Conservation (phyloP, 2,888 invertebrate genomes). For the Drosophila hawaiiensis region DNA sequence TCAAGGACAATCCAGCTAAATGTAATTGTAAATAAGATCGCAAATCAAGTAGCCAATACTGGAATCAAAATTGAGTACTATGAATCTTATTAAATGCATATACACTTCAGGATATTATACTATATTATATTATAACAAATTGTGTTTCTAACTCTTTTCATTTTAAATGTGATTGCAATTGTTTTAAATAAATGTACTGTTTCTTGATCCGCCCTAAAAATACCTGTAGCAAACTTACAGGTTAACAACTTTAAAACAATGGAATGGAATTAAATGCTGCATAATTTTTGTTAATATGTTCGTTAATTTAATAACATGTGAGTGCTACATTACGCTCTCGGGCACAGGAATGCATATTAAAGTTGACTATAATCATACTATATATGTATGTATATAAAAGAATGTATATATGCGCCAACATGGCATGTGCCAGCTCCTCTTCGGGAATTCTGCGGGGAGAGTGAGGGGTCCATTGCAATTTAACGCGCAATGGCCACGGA, state of each 20-base stretch:
- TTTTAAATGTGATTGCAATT: background rate
- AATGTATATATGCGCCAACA: background rate
- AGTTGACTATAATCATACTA: constrained; percentile 24
- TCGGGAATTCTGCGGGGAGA: background rate
- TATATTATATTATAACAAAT: background rate
- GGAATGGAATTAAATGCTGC: constrained; percentile 43
- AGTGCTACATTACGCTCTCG: constrained; percentile 17
- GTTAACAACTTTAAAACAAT: constrained; percentile 6
- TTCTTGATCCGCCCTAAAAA: background rate
- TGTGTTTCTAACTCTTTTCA: background rate
- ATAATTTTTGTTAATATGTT: constrained; percentile 55
- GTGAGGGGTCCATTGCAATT: constrained; percentile 62
- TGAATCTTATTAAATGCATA: background rate
- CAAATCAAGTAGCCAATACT: background rate
- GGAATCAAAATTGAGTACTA: background rate
- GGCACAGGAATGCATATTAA: constrained; percentile 40
- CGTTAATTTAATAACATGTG: constrained; percentile 53
- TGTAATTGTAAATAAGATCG: background rate
- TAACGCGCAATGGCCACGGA: constrained; percentile 79
- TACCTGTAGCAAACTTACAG: background rate
- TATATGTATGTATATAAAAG: background rate
- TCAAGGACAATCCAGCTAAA: background rate
- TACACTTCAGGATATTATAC: background rate
- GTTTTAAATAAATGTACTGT: background rate
- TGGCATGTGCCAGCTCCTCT: constrained; percentile 21